phyloP scores from a whole-genome alignment of 2,113 vertebrate species.

The Desmodus rotundus region DNA sequence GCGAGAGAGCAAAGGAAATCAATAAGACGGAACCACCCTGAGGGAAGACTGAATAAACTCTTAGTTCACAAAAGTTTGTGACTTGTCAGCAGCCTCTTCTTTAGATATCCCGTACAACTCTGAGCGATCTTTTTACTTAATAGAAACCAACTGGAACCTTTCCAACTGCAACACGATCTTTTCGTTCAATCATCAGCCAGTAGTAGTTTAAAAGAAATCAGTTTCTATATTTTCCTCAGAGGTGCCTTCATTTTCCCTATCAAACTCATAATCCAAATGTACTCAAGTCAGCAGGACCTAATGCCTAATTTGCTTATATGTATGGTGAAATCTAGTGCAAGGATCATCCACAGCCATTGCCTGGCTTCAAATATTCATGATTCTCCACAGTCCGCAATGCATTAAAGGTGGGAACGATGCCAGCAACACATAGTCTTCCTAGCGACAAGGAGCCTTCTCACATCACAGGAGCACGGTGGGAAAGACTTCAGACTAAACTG shows the following conservation, averaged over 20 bases:
- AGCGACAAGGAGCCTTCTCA: conserved; percentile 75
- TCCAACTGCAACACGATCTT: not conserved
- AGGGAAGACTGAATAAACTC: not conserved
- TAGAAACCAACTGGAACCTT: not conserved
- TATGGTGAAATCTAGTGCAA: conserved; percentile 68
- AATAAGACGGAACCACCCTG: not conserved
- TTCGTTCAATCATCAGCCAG: not conserved
- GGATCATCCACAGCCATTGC: conserved; percentile 64
- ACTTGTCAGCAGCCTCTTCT: not conserved
- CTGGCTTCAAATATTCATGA: conserved; percentile 83
- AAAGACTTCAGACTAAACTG: conserved; percentile 77
- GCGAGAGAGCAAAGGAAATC: not conserved
- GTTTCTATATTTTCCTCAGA: conserved; percentile 55
- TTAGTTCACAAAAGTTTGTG: not conserved
- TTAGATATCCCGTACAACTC: not conserved
- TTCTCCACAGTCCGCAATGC: conserved; percentile 74
- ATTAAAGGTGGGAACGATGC: conserved; percentile 82
- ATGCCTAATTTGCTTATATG: conserved; percentile 74
- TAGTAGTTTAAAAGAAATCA: conserved; percentile 14
- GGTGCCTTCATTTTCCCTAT: conserved; percentile 72
- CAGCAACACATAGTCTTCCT: conserved; percentile 72
- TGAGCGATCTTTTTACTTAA: not conserved
- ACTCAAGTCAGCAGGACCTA: conserved; percentile 75
- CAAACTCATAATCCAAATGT: conserved; percentile 69
- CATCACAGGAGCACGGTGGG: conserved; percentile 77